Conservation (phyloP, 2,888 invertebrate genomes). For the Heliconius hortense region DNA sequence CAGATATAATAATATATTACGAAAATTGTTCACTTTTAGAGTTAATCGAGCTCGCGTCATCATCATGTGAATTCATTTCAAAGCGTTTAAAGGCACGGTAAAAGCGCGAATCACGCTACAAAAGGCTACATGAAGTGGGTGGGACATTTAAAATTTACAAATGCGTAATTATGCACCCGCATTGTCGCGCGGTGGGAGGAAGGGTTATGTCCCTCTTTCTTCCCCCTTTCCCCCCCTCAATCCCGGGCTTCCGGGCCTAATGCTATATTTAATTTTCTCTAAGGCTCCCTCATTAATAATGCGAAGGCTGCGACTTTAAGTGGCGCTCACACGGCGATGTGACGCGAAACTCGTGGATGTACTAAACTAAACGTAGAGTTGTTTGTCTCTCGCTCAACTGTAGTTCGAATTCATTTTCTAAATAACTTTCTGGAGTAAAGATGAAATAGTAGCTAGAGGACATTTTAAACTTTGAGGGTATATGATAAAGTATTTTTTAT, state of each 20-base stretch:
- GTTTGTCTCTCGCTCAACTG: conserved; percentile 4
- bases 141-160: conserved; percentile 82
- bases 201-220: conserved; percentile 67
- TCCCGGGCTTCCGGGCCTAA: conserved; percentile 79
- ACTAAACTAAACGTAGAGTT: conserved; percentile 52
- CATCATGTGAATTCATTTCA: conserved; percentile 70
- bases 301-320: conserved; percentile 80
- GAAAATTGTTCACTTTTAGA: conserved; percentile 66
- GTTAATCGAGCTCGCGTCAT: conserved; percentile 68
- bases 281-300: conserved; percentile 82
- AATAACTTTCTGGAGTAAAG: background rate
- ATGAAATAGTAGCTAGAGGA: background rate
- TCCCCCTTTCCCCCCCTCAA: conserved; percentile 58
- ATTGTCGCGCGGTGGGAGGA: conserved; percentile 71
- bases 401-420: conserved; percentile 6
- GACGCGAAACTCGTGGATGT: conserved; percentile 61
- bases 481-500: background rate
- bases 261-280: conserved; percentile 83
- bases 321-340: conserved; percentile 77
- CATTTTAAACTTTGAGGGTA: background rate
- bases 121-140: conserved; percentile 78
- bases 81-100: conserved; percentile 67
- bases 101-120: conserved; percentile 80
- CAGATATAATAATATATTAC: conserved; percentile 47
- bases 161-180: conserved; percentile 83